phyloP scores from a whole-genome alignment of 2,113 vertebrate genomes.

The Butorides virescens region DNA sequence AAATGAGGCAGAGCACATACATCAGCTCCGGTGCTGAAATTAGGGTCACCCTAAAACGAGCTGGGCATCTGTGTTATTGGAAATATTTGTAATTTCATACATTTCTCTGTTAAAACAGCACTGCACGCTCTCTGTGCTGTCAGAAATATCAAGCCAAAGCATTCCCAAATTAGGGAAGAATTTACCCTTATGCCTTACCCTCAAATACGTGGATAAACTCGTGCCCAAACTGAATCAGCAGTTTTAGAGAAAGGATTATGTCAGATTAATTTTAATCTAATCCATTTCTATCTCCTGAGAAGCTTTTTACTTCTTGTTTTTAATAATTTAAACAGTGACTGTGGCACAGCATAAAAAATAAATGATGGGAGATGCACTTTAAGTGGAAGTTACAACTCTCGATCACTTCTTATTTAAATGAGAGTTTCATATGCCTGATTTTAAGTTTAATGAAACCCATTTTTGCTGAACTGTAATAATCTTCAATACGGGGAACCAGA shows the following conservation, averaged over 20 bases:
- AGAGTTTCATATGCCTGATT: background rate
- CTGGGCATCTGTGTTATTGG: background rate
- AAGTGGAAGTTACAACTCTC: slow-evolving; percentile 27
- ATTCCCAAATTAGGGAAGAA: background rate
- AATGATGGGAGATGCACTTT: slow-evolving; percentile 51
- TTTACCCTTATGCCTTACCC: background rate
- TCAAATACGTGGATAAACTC: slow-evolving; percentile 17
- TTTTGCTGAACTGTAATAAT: background rate
- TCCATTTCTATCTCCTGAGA: slow-evolving; percentile 30
- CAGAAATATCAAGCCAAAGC: background rate
- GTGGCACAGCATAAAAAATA: slow-evolving; percentile 49
- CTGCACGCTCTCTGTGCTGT: background rate
- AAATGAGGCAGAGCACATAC: background rate
- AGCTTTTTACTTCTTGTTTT: slow-evolving; percentile 30
- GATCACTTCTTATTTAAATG: slow-evolving; percentile 39
- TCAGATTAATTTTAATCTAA: slow-evolving; percentile 58
- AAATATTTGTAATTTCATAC: background rate
- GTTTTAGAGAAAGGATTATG: slow-evolving; percentile 29
- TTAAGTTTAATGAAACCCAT: background rate
- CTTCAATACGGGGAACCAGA: background rate
- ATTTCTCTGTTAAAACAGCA: background rate
- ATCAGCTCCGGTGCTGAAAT: background rate
- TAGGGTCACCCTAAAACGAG: background rate
- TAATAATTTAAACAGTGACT: slow-evolving; percentile 40
- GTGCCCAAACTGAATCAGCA: slow-evolving; percentile 18